Evolutionary conservation across 2,797 vertebrate genomes (phyloP).

Genomic region (Cynodonichthys magdalenae): DNA sequence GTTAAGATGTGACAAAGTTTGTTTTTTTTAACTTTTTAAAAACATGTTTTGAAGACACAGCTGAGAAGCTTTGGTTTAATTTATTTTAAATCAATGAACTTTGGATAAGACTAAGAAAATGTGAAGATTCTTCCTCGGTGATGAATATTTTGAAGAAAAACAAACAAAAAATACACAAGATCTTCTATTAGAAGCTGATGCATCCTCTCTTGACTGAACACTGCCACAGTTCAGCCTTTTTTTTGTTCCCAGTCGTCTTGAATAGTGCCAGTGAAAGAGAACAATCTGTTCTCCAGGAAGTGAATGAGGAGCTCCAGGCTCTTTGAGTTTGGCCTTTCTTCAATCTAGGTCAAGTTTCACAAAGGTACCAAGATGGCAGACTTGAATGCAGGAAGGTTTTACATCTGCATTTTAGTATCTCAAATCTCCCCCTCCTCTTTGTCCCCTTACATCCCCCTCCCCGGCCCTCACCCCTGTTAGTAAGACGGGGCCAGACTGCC

Average conservation of each 20-base stretch:
- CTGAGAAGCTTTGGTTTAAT: no score
- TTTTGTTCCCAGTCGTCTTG: conserved; percentile 36
- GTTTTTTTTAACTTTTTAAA: not conserved
- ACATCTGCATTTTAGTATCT: conserved; percentile 57
- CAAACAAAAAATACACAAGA: not conserved
- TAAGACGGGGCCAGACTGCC: conserved; percentile 44
- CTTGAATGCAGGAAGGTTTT: conserved; percentile 54
- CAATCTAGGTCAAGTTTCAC: conserved; percentile 74
- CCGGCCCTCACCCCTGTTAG: conserved; percentile 8
- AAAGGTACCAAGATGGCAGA: conserved; percentile 60
- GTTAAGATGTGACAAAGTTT: conserved; percentile 6
- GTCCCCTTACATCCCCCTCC: conserved; percentile 14
- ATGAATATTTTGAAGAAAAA: not conserved
- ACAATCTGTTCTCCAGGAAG: conserved; percentile 51
- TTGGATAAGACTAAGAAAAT: not conserved
- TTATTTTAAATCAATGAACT: not conserved
- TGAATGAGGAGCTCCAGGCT: conserved; percentile 56
- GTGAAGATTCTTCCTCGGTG: not conserved
- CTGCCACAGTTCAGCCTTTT: conserved; percentile 29
- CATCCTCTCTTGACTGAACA: conserved; percentile 38
- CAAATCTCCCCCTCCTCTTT: conserved; percentile 55
- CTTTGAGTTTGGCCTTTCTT: conserved; percentile 61
- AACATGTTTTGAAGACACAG: not conserved
- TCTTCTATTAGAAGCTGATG: conserved; percentile 16
- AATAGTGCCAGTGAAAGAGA: conserved; percentile 53